A percentile compares a stretch with the other conserved stretches of the same genome.
These are phyloP conservation scores for Archaeoteleia sp. DNA, from an alignment of 2,888 invertebrate species.

Conservation along the genomic window DNA sequence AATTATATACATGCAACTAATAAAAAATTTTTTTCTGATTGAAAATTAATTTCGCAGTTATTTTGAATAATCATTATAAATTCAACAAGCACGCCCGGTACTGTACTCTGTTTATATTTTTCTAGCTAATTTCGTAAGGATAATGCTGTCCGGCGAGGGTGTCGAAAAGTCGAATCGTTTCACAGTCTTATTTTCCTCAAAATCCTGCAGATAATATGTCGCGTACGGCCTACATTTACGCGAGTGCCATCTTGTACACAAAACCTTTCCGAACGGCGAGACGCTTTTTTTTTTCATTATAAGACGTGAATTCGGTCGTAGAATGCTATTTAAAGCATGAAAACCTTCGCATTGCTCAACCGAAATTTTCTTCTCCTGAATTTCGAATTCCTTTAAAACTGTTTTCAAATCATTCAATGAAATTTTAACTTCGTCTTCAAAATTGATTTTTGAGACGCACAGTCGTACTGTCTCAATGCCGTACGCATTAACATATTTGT, in stretches of 20 bases:
- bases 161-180: conserved; percentile 77
- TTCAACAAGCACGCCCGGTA: too few species aligned
- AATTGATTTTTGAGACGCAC: conserved; percentile 15
- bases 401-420: conserved; percentile 70
- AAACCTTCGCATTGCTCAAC: too few species aligned
- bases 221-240: conserved; percentile 53
- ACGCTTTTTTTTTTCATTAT: conserved; percentile 58
- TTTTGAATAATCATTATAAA: too few species aligned
- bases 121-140: conserved; percentile 71
- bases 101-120: too few species aligned
- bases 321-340: not conserved
- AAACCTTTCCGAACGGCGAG: conserved; percentile 77
- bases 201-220: conserved; percentile 9
- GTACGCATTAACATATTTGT: conserved; percentile 6
- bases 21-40: too few species aligned
- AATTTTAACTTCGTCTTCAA: conserved; percentile 7
- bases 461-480: conserved; percentile 13
- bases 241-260: conserved; percentile 74
- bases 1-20: too few species aligned
- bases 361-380: too few species aligned
- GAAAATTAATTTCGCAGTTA: too few species aligned
- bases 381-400: conserved; percentile 60
- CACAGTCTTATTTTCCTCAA: conserved; percentile 49
- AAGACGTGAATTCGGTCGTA: conserved; percentile 4
- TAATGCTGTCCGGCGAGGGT: conserved; percentile 79